Base-by-base conservation (phyloP, 2,113 vertebrate species). In the Sebastes schlegelii region DNA sequence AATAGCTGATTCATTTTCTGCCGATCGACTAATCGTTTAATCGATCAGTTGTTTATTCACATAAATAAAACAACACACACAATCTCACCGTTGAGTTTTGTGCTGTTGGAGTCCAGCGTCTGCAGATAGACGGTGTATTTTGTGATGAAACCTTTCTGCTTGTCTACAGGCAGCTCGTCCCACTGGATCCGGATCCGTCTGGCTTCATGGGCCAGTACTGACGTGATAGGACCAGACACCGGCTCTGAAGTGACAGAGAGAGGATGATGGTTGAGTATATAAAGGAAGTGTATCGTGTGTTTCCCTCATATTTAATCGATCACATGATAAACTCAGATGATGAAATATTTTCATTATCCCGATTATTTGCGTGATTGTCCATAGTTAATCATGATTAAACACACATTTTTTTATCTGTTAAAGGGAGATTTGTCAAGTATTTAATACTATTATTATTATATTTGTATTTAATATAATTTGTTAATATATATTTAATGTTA, bases 81-180 rank as follows among this genome's bases (percentile, higher is more conserved):
- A 26, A 11, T 1, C 92, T 94, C 79, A 95, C 94, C 61, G 2
- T 4, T 89, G 3, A 64, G 14, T 26, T 85, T 64, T 6, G 57
- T 13, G 76, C 34, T 67, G 51, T 55, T 83, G 78, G 79, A 83
- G 70, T 64, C 79, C 7, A 69, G 62, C 8, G 17, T 86, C 17
- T 84, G 82, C 14, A 92, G 14, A 52, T 94, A 93, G 66, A 95
- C 40, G 60, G 84, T 95, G 78, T 95, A 95, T 60, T 90, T 74
- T 69, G 70, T 92, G 80, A 96, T 92, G 82, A 95, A 94, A 62
- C 95, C 95, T 80, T 87, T 91, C 74, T 83, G 94, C 58, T 93
- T 70, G 7, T 87, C 14, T 17, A 92, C 0, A 4, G 77, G 66
- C 11, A 93, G 77, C 81, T 95, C 90, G 0, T 93, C 89, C 95